Conservation (phyloP, 1,140 invertebrate species). For the Yoshiicerus persimilis region DNA sequence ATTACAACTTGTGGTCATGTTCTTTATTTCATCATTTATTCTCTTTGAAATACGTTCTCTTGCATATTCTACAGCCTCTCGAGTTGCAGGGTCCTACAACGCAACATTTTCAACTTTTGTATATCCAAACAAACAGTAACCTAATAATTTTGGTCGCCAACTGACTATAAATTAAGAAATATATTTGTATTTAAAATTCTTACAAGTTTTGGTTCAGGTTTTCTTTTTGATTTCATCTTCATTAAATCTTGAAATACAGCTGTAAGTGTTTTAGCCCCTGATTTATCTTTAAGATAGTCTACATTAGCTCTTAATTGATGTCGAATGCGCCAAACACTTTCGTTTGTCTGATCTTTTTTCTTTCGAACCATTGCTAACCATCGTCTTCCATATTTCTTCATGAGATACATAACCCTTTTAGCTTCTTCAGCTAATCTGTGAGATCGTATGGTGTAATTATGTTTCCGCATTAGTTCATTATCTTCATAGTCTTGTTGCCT, state of each 20-base stretch:
- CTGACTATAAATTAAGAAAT: too few species aligned
- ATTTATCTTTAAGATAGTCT: not conserved
- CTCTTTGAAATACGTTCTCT: not conserved
- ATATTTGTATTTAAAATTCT: too few species aligned
- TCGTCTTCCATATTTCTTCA: not conserved
- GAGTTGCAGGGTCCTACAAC: not conserved
- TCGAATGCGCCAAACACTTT: not conserved
- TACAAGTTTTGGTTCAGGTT: not conserved
- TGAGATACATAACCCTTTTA: not conserved
- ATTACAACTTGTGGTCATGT: not conserved
- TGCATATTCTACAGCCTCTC: not conserved
- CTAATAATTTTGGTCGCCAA: too few species aligned
- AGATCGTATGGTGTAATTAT: not conserved
- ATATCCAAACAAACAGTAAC: too few species aligned
- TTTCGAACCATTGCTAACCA: not conserved
- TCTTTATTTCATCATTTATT: not conserved
- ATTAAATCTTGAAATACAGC: not conserved
- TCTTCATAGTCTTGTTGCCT: not conserved
- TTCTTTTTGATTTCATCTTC: not conserved
- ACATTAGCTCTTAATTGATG: not conserved
- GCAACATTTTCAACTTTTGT: too few species aligned
- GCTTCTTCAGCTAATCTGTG: not conserved
- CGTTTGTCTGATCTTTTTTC: not conserved
- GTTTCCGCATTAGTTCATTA: not conserved
- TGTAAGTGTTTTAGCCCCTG: not conserved